A percentile compares a stretch with the other conserved stretches of the same genome.
Evolutionary conservation across 2,113 vertebrate species (phyloP).

Genomic region (Anseranas semipalmata): DNA sequence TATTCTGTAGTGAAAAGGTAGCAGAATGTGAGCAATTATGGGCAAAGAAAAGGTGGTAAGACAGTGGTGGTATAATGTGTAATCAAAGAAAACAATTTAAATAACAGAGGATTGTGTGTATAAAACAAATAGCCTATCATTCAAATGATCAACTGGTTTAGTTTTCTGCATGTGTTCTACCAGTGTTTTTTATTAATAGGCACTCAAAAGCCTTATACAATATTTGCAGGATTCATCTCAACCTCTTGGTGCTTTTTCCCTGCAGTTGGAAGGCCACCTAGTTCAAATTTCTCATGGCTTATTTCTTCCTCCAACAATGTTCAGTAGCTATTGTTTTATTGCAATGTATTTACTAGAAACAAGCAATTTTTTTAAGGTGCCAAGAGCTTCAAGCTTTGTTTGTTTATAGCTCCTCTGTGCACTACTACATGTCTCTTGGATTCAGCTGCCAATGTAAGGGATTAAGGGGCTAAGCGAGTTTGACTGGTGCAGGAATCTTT

Average conservation of each 20-base stretch:
- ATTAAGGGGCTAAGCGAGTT: conserved; percentile 78
- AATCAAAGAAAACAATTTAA: not conserved
- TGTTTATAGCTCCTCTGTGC: conserved; percentile 75
- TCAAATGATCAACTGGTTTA: not conserved
- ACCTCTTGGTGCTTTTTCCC: not conserved
- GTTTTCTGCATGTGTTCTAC: not conserved
- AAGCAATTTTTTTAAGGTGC: conserved; percentile 47
- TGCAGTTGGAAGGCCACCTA: conserved; percentile 19
- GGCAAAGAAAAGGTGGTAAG: not conserved
- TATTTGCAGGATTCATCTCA: conserved; percentile 36
- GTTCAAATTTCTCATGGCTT: conserved; percentile 26
- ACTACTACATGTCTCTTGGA: conserved; percentile 63
- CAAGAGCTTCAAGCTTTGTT: conserved; percentile 64
- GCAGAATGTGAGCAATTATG: not conserved
- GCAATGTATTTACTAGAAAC: conserved; percentile 70
- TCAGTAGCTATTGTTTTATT: conserved; percentile 70
- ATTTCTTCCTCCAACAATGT: conserved; percentile 55
- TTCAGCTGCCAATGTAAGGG: conserved; percentile 74
- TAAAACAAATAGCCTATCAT: not conserved
- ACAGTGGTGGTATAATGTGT: not conserved
- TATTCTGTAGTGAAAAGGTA: not conserved
- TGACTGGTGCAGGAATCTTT: conserved; percentile 75
- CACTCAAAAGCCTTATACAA: not conserved
- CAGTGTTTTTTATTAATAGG: conserved; percentile 11
- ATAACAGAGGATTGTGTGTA: not conserved